These are phyloP conservation scores for Colostygia pectinataria DNA, from an alignment of 2,888 invertebrate species.

Conservation along the genomic window DNA sequence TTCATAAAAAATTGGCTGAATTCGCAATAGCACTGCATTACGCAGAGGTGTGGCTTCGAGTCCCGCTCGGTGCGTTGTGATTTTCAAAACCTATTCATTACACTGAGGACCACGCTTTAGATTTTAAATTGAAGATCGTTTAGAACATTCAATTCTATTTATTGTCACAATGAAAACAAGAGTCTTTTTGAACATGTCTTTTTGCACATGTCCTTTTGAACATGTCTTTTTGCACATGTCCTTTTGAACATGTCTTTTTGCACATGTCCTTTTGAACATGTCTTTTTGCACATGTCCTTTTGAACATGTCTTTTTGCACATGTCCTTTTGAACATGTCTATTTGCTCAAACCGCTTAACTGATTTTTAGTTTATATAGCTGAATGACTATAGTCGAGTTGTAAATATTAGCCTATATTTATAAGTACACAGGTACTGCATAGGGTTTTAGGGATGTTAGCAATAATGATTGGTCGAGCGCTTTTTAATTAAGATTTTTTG, in stretches of 20 bases:
- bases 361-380: constrained; percentile 46
- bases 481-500: constrained; percentile 40
- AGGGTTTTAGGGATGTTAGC: constrained; percentile 76
- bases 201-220: too few species aligned
- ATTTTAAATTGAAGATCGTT: constrained; percentile 23
- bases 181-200: constrained; percentile 2
- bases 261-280: constrained; percentile 2
- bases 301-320: too few species aligned
- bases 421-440: constrained; percentile 57
- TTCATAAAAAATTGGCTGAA: background rate
- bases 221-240: constrained; percentile 9
- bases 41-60: constrained; percentile 15
- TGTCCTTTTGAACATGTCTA: constrained; percentile 1
- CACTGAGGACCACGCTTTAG: constrained; percentile 16
- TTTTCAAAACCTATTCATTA: background rate
- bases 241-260: too few species aligned
- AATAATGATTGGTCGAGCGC: constrained; percentile 76
- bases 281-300: too few species aligned
- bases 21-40: constrained; percentile 14
- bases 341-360: constrained; percentile 37
- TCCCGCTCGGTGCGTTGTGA: constrained; percentile 17
- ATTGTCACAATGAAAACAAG: constrained; percentile 15
- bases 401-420: constrained; percentile 79
- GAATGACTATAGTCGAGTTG: constrained; percentile 72
- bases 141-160: constrained; percentile 14